Percentiles rank a stretch among this genome's conserved stretches.
Conservation (phyloP, 2,888 invertebrate species). For the Cantharis rustica region DNA sequence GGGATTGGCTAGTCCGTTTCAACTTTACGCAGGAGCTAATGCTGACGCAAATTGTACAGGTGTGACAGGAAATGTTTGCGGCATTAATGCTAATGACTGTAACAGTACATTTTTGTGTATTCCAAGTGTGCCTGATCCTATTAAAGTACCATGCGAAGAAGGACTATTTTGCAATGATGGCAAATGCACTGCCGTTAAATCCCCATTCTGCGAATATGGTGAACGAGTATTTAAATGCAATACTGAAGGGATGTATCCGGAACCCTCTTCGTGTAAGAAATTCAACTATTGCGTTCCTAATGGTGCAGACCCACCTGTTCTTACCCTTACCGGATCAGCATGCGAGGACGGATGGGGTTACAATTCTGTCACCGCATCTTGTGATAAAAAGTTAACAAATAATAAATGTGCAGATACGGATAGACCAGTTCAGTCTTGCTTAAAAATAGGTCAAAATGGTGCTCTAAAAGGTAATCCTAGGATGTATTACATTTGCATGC, state of each 20-base stretch:
- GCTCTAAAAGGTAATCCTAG: neutral
- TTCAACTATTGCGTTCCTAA: neutral
- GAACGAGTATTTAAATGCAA: neutral
- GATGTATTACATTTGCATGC: neutral
- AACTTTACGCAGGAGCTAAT: neutral
- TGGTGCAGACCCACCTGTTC: neutral
- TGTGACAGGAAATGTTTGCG: neutral
- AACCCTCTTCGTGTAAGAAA: constrained; percentile 1
- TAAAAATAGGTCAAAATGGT: neutral
- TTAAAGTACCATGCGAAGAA: neutral
- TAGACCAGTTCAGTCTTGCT: neutral
- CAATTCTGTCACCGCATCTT: neutral
- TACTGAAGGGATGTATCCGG: constrained; percentile 1
- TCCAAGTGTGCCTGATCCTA: neutral
- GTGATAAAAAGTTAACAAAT: neutral
- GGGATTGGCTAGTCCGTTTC: neutral
- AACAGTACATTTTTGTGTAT: neutral
- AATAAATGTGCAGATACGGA: neutral
- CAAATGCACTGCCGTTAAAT: neutral
- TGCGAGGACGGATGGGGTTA: neutral
- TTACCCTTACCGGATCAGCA: neutral
- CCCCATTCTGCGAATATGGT: neutral
- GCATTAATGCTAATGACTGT: neutral
- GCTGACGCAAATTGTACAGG: neutral
- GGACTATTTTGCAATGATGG: neutral